Conservation (phyloP, 2,113 vertebrate species). For the Ammodytes dubius region DNA sequence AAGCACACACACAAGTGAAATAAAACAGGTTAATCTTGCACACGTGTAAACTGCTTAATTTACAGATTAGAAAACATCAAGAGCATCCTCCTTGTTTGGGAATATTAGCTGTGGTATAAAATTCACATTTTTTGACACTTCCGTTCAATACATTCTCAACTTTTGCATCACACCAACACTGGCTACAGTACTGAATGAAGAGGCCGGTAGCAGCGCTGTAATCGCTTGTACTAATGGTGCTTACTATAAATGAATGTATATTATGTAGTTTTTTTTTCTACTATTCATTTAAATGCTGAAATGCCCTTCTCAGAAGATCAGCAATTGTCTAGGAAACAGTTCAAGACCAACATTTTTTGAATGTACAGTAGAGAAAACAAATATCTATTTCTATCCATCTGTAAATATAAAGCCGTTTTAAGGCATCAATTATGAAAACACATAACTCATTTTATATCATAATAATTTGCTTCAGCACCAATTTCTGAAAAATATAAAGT, state of each 20-base stretch:
- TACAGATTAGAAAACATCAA: not conserved
- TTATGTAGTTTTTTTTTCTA: not conserved
- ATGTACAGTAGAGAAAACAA: not conserved
- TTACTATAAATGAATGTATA: too few species aligned
- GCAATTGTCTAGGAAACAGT: not conserved
- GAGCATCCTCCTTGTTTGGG: not conserved
- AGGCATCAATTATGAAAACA: not conserved
- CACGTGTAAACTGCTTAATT: not conserved
- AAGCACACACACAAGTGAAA: not conserved
- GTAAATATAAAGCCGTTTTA: too few species aligned
- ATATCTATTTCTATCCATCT: too few species aligned
- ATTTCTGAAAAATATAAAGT: not conserved
- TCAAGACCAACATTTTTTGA: not conserved
- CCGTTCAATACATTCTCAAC: not conserved
- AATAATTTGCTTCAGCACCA: not conserved
- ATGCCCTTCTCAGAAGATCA: not conserved
- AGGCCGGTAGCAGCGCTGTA: too few species aligned
- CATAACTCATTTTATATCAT: not conserved
- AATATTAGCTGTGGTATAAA: not conserved
- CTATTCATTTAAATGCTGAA: not conserved
- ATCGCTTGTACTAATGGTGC: not conserved
- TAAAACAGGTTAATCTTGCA: not conserved
- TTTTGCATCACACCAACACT: not conserved
- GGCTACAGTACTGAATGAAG: too few species aligned
- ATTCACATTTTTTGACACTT: not conserved